These are phyloP conservation scores for Lacerta bilineata DNA, from an alignment of 2,797 vertebrate genomes.

Conservation along the genomic window DNA sequence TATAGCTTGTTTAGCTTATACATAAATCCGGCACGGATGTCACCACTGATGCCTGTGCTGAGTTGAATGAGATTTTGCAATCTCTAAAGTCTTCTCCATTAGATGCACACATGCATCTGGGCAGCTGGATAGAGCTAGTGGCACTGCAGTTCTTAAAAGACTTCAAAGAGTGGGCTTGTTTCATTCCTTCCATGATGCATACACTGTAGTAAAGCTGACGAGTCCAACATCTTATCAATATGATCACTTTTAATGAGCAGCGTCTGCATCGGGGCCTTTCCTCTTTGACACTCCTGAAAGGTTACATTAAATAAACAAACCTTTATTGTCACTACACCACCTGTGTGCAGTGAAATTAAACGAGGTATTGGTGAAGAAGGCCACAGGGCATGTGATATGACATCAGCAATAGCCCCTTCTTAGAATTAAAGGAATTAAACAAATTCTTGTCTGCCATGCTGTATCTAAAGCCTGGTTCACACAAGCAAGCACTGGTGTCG, in stretches of 20 bases:
- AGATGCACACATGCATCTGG: conserved; percentile 13
- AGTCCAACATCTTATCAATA: conserved; percentile 16
- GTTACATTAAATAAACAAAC: not conserved
- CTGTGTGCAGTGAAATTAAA: no score
- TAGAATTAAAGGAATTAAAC: conserved; percentile 11
- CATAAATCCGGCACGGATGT: no score
- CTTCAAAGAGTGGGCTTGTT: conserved; percentile 5
- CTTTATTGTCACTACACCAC: no score
- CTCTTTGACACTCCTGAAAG: not conserved
- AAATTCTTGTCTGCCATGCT: not conserved
- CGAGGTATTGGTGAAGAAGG: not conserved
- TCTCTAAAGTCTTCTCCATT: not conserved
- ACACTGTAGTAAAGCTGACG: not conserved
- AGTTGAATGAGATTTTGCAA: conserved; percentile 46
- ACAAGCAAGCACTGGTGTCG: not conserved
- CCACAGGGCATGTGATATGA: not conserved
- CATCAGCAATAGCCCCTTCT: not conserved
- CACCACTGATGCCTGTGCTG: not conserved
- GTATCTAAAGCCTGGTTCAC: not conserved
- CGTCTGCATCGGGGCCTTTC: not conserved
- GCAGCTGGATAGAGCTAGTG: conserved; percentile 8
- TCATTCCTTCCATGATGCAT: not conserved
- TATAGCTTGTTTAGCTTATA: no score
- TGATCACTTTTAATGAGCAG: not conserved
- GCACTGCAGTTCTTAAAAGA: not conserved